A percentile compares a stretch with the other conserved stretches of the same genome.
Evolutionary conservation across 2,797 vertebrate genomes (phyloP).

Genomic region (Manis javanica): DNA sequence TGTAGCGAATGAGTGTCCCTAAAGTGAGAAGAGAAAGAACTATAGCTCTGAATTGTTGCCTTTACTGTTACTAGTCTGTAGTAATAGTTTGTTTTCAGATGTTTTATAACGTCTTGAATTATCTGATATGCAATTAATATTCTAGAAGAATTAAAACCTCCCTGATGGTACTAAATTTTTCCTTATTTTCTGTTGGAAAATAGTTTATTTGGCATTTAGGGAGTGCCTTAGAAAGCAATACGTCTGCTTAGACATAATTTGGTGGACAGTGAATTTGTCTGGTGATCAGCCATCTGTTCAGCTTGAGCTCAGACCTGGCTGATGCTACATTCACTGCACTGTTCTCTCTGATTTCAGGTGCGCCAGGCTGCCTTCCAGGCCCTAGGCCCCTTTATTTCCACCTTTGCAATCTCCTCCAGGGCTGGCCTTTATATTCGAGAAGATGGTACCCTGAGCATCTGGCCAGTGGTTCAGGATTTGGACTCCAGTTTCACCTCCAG

Average conservation of each 20-base stretch:
- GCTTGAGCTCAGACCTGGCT: not conserved
- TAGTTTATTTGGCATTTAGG: not conserved
- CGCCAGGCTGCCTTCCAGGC: conserved; percentile 95
- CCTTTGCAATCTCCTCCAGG: conserved; percentile 93
- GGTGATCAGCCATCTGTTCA: fast-evolving
- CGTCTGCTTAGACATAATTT: fast-evolving
- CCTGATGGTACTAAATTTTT: not conserved
- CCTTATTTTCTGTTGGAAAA: conserved; percentile 14
- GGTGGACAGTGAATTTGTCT: fast-evolving
- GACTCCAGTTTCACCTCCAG: conserved; percentile 32
- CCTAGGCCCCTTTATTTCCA: conserved; percentile 95
- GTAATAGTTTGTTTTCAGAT: not conserved
- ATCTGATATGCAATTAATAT: not conserved
- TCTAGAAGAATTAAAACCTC: not conserved
- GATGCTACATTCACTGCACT: fast-evolving
- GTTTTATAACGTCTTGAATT: not conserved
- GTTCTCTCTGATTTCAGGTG: conserved; percentile 86
- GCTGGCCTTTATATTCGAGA: conserved; percentile 92
- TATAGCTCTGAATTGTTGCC: fast-evolving
- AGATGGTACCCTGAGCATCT: conserved; percentile 88
- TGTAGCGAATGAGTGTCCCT: fast-evolving
- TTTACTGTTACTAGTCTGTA: not conserved
- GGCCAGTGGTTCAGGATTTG: conserved; percentile 40
- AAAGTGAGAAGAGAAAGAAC: not conserved
- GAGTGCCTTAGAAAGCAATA: too few species aligned